Evolutionary conservation across 2,113 vertebrate genomes (phyloP), one percentile per base, ranked within the genome.

Genomic region (Bufo gargarizans): DNA sequence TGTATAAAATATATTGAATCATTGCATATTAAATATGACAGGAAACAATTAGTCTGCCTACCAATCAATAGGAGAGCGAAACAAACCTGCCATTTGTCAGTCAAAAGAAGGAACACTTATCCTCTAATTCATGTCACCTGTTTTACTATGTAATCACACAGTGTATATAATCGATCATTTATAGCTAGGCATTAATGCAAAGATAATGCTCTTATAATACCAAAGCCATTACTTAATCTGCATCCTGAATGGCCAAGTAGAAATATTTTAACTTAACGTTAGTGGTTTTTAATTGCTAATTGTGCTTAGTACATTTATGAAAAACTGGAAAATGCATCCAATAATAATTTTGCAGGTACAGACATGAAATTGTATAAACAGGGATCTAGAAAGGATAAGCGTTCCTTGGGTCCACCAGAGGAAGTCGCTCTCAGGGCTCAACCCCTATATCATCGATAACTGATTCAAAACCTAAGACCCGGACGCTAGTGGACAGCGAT

Each of bases 141-240:
- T 85, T 85, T 85, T 49, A 49, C 56, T 16, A 77, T 77, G 58
- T 77, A 86, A 86, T 86, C 69, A 77, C 19, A 77, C 50, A 63
- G 45, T 61, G 33, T 45, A 45, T 67, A 58, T 49, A 49, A 65
- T 20, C 49, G 43, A 63, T 47, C 33, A 20, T 20, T 63, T 65
- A 49, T 65, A n/a, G 33, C 80, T 65, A 63, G 59, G 47, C 56
- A 4, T 82, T 19, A 63, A 82, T 65, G 3, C 58, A 59, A 63
- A 82, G 33, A 22, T 63, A 47, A 63, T 47, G 9, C 9, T 47
- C 33, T 61, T 19, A 17, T 19, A 47, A 0, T 81, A 47, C n/a
- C 33, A 17, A 74, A 47, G 22, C 45, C 45, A 74, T 47, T 45
- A 53, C 20, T 12, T 53, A 77, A 77, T 53, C 76, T 77, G 76